phyloP scores from a whole-genome alignment of 2,888 invertebrate genomes.

The Dicranocentrus wangi region DNA sequence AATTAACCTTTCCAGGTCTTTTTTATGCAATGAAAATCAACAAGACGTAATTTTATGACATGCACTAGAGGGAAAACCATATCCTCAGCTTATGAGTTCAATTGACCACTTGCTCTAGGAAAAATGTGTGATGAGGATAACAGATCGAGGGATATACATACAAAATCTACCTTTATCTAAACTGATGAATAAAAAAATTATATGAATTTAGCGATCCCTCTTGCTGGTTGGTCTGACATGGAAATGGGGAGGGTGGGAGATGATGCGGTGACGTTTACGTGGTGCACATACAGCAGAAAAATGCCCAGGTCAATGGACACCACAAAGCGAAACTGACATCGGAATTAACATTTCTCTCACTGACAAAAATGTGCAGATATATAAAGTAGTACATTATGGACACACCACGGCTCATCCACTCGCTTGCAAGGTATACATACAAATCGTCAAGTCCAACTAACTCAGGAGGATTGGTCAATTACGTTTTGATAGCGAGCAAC shows the following conservation, averaged over 20 bases:
- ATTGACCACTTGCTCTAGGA: conserved; percentile 20
- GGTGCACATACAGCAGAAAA: conserved; percentile 8
- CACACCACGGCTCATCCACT: no score
- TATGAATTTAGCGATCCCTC: no score
- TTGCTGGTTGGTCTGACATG: neutral
- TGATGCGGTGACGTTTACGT: conserved; percentile 4
- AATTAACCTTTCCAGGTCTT: conserved; percentile 58
- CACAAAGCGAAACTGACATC: neutral
- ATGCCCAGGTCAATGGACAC: conserved; percentile 51
- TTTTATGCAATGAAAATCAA: conserved; percentile 51
- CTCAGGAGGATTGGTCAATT: conserved; percentile 29
- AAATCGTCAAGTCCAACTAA: neutral
- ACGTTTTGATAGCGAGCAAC: neutral
- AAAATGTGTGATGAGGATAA: conserved; percentile 24
- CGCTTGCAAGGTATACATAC: neutral
- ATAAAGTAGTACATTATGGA: neutral
- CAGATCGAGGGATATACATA: conserved; percentile 4
- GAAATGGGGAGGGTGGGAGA: no score
- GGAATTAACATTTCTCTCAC: neutral
- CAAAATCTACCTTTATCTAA: neutral
- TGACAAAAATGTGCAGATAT: conserved; percentile 47
- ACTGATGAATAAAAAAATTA: no score
- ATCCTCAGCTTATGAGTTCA: neutral
- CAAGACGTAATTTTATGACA: conserved; percentile 55
- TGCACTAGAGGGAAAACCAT: neutral